phyloP scores from a whole-genome alignment of 2,888 invertebrate genomes.

The Melanostoma mellinum region DNA sequence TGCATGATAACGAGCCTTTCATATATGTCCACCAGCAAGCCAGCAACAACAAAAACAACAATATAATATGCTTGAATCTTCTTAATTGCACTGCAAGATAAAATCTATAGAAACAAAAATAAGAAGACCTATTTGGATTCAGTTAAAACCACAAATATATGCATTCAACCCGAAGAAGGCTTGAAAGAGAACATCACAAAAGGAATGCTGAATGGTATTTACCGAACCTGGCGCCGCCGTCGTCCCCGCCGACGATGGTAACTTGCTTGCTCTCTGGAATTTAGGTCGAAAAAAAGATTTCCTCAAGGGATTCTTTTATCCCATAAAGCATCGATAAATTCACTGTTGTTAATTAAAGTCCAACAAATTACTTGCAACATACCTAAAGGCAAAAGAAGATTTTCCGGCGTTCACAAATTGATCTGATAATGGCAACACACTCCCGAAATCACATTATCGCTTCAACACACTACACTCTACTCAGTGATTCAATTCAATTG shows the following conservation, averaged over 20 bases:
- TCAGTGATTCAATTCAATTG: conserved; percentile 29
- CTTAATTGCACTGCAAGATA: conserved; percentile 64
- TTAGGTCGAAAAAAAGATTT: conserved; percentile 68
- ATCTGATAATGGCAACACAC: conserved; percentile 64
- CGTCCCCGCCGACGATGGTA: conserved; percentile 32
- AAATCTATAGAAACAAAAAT: conserved; percentile 46
- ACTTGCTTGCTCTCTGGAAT: conserved; percentile 61
- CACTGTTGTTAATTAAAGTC: conserved; percentile 40
- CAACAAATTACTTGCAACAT: conserved; percentile 51
- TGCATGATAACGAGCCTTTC: conserved; percentile 35
- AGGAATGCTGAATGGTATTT: conserved; percentile 70
- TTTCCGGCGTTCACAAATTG: conserved; percentile 66
- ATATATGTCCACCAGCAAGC: conserved; percentile 8
- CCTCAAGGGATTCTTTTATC: conserved; percentile 54
- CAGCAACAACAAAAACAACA: neutral
- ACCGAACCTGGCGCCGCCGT: conserved; percentile 69
- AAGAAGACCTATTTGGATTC: conserved; percentile 48
- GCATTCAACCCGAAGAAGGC: conserved; percentile 65
- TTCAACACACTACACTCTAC: conserved; percentile 14
- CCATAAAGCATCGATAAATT: conserved; percentile 25
- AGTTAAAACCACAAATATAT: conserved; percentile 41
- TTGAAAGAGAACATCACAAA: conserved; percentile 65
- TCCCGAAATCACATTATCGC: conserved; percentile 65
- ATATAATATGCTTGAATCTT: conserved; percentile 51
- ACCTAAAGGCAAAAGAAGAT: conserved; percentile 68